Evolutionary conservation across 2,113 vertebrate genomes (phyloP), one percentile per base, ranked within the genome.

Genomic region (Sakesphorus luctuosus): DNA sequence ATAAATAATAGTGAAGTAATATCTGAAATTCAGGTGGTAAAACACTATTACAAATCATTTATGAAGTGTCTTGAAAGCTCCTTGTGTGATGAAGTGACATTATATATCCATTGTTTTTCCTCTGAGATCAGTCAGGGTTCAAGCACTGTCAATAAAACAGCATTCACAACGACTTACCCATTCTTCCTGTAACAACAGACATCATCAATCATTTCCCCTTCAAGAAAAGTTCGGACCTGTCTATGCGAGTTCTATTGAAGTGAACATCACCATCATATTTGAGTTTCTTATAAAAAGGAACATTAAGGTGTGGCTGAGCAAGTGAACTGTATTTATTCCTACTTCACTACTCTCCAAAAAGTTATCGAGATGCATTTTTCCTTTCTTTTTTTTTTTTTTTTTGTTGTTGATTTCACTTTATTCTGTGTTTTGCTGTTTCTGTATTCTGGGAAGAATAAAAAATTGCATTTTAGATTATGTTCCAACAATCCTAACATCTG

Each of bases 41-140:
- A 96, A 62, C 12, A n/a, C 46, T 55, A 40, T 59, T 87, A 50
- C 58, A 79, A 78, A 75, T 73, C 0, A 38, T 59, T 82, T 91
- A 46, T 44, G 75, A 84, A 87, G 40, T 24, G 9, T 61, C 62
- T 52, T 87, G 56, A 75, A 79, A 94, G 20, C 35, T 90, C 49
- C 33, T 77, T 46, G 31, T 23, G 49, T 58, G 63, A 89, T 88
- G 43, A 81, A 87, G 46, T 38, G 74, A 58, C 67, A 72, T 73
- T 90, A 71, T 43, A 44, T 26, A 75, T 23, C 29, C n/a, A 38
- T 38, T 95, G 71, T 72, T 96, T 78, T 93, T 92, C 85, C 52
- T 91, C 58, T 91, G 55, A 92, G 74, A 95, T 96, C 75, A 92
- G 90, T 79, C 77, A 87, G 58, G 35, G 69, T 72, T 66, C 91